Base-by-base conservation (phyloP, 1,140 invertebrate genomes). In the Archegozetes longisetosus region DNA sequence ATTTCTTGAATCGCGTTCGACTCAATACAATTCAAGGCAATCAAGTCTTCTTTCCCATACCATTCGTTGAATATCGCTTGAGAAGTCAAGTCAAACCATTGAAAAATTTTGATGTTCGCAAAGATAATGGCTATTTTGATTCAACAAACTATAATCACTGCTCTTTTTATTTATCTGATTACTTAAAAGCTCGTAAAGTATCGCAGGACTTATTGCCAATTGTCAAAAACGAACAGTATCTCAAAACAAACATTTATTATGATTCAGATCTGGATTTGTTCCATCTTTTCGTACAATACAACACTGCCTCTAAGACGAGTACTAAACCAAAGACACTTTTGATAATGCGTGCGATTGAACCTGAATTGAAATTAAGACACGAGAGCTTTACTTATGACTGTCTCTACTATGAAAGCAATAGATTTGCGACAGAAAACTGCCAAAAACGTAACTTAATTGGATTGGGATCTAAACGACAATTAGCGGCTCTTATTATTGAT, bases 131-230 rank as follows among this genome's bases (percentile, higher is more conserved):
- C 13, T 82, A 84, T 71, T 93, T 88, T 72, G 84, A 88, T 70
- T 68, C 74, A 4, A 73, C 79, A 51, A 80, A 83, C 66, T 83
- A 76, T 58, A 79, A 82, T 56, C 82, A 84, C 69, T 76, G 85
- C 48, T 80, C 84, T 13, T 90, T 92, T 73, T 90, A 90, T 70
- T 78, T 80, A 50, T 78, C 77, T 62, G 88, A 94, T 76, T 91
- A 87, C 71, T 74, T 81, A 20, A 70, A 71, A 61, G 80, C 80
- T 50, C 75, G 85, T 9, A 83, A 82, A 70, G 69, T 74, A 50
- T 67, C 80, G 13, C 76, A 79, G 68, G 66, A 70, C 14, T 66
- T 72, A 57, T 70, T 85, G 64, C 81, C 83, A 17, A 70, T 83
- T 23, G 75, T 81, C 46, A 72, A 77, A 69, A 70, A 69, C 13